Evolutionary conservation across 2,888 invertebrate species (phyloP), one percentile per base, ranked within the genome.

Genomic region (Cantharis lateralis): DNA sequence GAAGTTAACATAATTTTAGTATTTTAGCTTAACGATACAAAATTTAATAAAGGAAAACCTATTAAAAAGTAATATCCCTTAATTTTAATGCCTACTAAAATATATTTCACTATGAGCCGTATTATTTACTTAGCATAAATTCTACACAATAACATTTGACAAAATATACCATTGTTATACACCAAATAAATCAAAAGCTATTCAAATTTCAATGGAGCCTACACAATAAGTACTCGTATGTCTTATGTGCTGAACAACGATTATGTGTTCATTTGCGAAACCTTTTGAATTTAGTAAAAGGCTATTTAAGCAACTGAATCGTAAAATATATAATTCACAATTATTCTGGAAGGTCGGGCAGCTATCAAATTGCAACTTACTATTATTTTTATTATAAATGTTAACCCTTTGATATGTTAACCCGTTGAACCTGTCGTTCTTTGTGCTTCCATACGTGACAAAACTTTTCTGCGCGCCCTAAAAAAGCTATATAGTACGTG

Each of bases 151-250:
- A 18, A 66, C 64, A 24, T 66, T 66, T 66, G 64, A 66, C 64
- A 66, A 66, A 66, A 66, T 66, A 24, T 66, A 20, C 64, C 24
- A 20, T 66, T 66, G 64, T 66, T 66, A 20, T 24, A 18, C 18
- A 66, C 64, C 20, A 66, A 66, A 66, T 66, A 66, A 66, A 66
- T 66, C 64, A 66, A 20, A n/a, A 66, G 24, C 64, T 66, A 66
- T 66, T 66, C 64, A 66, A 66, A 66, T 66, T 66, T 66, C 64
- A 1, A 66, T 66, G 20, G 20, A 24, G 64, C 20, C 10, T 20
- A 7, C 20, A 66, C 64, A 66, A 20, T 66, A 66, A 66, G 18
- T 20, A 66, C 20, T 24, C 64, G 64, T 20, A 66, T 66, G n/a
- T 66, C 64, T 66, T 66, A 66, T 66, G 18, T 20, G 64, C 24